A percentile compares a stretch with the other conserved stretches of the same genome.
These are phyloP conservation scores for Takifugu ocellatus DNA, from an alignment of 2,797 vertebrate species.

Conservation along the genomic window DNA sequence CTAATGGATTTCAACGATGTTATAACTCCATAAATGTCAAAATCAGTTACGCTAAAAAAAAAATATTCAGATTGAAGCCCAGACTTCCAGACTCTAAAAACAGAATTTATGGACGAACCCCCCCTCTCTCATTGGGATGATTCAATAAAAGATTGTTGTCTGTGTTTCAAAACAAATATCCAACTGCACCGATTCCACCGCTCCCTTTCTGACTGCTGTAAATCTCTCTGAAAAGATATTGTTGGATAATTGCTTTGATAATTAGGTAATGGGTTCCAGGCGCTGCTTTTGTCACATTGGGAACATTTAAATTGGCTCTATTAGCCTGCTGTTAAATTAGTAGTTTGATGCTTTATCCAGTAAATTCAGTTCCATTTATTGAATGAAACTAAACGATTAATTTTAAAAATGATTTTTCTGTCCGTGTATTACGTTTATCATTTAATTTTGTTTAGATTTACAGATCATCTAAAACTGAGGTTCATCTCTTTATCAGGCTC, in stretches of 20 bases:
- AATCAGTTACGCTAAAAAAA: constrained; percentile 20
- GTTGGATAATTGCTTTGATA: not conserved
- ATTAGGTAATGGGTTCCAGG: not conserved
- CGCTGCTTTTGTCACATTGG: too few relatives aligned
- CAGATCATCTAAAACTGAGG: too few relatives aligned
- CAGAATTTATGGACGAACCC: constrained; percentile 19
- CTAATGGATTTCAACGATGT: constrained; percentile 24
- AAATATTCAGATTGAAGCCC: constrained; percentile 25
- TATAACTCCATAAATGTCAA: constrained; percentile 33
- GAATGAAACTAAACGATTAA: too few relatives aligned
- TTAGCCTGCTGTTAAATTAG: too few relatives aligned
- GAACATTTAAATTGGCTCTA: too few relatives aligned
- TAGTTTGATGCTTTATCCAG: too few relatives aligned
- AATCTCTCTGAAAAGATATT: not conserved
- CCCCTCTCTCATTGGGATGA: constrained; percentile 32
- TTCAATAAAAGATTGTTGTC: constrained; percentile 27
- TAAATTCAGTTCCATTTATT: too few relatives aligned
- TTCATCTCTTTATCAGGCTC: too few relatives aligned
- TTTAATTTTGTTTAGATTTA: too few relatives aligned
- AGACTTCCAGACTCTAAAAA: constrained; percentile 26
- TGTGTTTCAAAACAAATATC: constrained; percentile 17
- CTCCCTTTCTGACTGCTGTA: constrained; percentile 23
- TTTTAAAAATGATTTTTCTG: too few relatives aligned
- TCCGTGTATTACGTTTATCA: too few relatives aligned
- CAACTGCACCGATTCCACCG: constrained; percentile 12